Evolutionary conservation across 2,113 vertebrate genomes (phyloP).

Genomic region (Tachysurus fulvidraco): DNA sequence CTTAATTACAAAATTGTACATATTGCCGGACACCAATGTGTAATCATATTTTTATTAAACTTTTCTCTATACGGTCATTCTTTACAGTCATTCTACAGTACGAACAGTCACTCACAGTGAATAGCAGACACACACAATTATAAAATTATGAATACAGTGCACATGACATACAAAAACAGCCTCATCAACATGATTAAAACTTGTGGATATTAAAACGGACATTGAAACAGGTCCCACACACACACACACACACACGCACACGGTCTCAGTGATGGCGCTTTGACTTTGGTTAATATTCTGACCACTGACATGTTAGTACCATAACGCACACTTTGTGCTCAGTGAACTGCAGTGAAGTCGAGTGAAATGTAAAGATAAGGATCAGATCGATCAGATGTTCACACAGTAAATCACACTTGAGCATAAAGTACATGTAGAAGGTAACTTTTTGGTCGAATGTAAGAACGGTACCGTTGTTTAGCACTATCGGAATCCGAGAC

Average conservation of each 20-base stretch:
- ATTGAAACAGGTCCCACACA: not conserved
- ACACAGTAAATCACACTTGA: not conserved
- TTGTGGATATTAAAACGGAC: conserved; percentile 36
- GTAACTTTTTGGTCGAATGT: not conserved
- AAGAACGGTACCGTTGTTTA: not conserved
- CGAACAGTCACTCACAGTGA: conserved; percentile 49
- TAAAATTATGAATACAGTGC: conserved; percentile 47
- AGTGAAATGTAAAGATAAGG: not conserved
- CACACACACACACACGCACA: not conserved
- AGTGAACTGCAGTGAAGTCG: not conserved
- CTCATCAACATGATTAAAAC: conserved; percentile 17
- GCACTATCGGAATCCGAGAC: not conserved
- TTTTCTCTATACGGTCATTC: conserved; percentile 42
- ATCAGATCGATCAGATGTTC: not conserved
- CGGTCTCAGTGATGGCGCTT: conserved; percentile 13
- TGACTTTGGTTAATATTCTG: conserved; percentile 23
- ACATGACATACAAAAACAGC: conserved; percentile 37
- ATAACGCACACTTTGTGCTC: not conserved
- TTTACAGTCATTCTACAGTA: conserved; percentile 54
- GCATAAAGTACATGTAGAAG: not conserved
- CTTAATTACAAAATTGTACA: not conserved
- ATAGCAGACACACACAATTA: conserved; percentile 52
- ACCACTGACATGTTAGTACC: conserved; percentile 28
- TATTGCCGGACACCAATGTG: conserved; percentile 33
- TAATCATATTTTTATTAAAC: conserved; percentile 51